Evolutionary conservation across 2,113 vertebrate species (phyloP).

Genomic region (Elgaria multicarinata): DNA sequence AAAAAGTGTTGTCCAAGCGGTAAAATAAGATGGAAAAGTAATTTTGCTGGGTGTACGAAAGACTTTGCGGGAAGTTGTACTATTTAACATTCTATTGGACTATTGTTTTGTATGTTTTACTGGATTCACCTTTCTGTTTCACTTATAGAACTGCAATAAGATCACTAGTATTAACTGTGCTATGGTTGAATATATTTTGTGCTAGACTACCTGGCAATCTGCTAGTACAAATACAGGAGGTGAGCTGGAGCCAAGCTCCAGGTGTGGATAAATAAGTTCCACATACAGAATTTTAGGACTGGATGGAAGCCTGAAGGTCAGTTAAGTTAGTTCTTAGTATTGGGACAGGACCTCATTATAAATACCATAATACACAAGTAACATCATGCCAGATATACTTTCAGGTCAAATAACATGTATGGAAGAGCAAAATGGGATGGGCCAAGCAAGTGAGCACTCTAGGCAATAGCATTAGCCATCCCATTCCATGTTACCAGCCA

Average conservation of each 20-base stretch:
- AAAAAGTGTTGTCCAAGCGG: slow-evolving; percentile 65
- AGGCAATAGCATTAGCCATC: neutral
- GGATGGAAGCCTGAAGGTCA: neutral
- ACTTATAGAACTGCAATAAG: slow-evolving; percentile 3
- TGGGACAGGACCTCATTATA: neutral
- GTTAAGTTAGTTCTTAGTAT: neutral
- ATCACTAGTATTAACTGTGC: slow-evolving; percentile 7
- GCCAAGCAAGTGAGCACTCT: neutral
- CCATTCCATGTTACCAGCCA: neutral
- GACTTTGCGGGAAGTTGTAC: slow-evolving; percentile 38
- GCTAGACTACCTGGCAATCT: slow-evolving; percentile 19
- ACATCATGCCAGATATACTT: neutral
- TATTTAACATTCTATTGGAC: slow-evolving; percentile 9
- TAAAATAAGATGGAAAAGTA: slow-evolving; percentile 75
- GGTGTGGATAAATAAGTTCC: neutral
- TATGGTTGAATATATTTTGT: slow-evolving; percentile 20
- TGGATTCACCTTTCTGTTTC: slow-evolving; percentile 30
- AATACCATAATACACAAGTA: neutral
- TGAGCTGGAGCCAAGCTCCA: slow-evolving; percentile 28
- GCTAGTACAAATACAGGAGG: slow-evolving; percentile 23
- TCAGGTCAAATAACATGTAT: neutral
- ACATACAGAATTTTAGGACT: neutral
- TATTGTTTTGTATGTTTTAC: slow-evolving; percentile 41
- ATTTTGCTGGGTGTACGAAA: slow-evolving; percentile 55
- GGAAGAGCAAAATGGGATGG: neutral